Conservation (phyloP, 2,113 vertebrate genomes). For the Acanthisitta chloris region DNA sequence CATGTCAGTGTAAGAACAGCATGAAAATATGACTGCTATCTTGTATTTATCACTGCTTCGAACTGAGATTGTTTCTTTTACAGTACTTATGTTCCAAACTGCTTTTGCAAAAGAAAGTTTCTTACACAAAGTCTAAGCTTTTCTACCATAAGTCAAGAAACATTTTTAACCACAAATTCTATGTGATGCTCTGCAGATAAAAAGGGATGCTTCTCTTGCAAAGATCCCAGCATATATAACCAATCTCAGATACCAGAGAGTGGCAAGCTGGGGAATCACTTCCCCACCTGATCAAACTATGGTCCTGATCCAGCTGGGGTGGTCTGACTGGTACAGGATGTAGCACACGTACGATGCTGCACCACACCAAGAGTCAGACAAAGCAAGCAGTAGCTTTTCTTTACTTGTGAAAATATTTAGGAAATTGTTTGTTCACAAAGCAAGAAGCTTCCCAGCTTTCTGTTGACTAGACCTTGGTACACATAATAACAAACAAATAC, state of each 20-base stretch:
- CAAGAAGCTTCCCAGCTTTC: background rate
- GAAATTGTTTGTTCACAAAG: background rate
- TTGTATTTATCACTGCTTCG: background rate
- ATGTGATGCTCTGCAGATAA: background rate
- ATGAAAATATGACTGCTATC: background rate
- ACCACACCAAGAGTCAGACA: background rate
- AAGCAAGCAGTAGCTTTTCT: background rate
- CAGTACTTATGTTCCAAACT: background rate
- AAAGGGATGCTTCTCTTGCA: background rate
- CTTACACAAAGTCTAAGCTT: background rate
- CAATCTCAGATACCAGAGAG: background rate
- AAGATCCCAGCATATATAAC: background rate
- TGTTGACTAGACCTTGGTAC: background rate
- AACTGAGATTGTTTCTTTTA: background rate
- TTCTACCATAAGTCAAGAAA: background rate
- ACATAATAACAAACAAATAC: background rate
- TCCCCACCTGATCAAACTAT: background rate
- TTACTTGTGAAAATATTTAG: background rate
- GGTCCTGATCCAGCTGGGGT: background rate
- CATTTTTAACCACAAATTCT: background rate
- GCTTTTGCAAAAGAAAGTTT: background rate
- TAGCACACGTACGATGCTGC: accelerated
- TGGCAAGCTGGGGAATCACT: background rate
- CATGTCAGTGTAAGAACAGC: background rate
- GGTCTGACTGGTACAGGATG: background rate